Evolutionary conservation across 2,113 vertebrate genomes (phyloP).

Genomic region (Diadophis punctatus): DNA sequence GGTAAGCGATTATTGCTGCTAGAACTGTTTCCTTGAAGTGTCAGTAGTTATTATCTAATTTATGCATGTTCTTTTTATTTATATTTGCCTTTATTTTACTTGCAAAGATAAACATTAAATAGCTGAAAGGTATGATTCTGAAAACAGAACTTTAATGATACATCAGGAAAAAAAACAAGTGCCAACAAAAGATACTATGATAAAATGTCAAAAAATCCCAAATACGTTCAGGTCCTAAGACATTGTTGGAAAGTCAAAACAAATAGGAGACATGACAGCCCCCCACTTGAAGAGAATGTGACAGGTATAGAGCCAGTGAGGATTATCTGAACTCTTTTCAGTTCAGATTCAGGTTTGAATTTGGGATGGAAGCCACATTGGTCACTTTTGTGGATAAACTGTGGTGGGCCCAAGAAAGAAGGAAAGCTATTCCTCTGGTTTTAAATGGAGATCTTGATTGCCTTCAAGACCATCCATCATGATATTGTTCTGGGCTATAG

Average conservation of each 20-base stretch:
- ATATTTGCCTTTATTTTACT: background rate
- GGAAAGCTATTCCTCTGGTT: background rate
- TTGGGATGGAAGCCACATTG: background rate
- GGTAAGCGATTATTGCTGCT: background rate
- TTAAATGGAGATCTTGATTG: background rate
- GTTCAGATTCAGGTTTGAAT: background rate
- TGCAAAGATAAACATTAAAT: background rate
- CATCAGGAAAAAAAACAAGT: background rate
- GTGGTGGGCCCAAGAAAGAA: background rate
- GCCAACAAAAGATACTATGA: background rate
- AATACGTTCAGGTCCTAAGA: background rate
- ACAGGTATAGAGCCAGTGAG: background rate
- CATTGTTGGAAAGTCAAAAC: background rate
- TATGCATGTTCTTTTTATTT: background rate
- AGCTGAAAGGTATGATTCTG: background rate
- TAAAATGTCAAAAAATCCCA: background rate
- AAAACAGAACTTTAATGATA: background rate
- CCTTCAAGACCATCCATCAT: background rate
- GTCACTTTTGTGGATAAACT: background rate
- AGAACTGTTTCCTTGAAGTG: background rate
- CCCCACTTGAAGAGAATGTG: background rate
- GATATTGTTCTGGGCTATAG: background rate
- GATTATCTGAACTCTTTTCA: background rate
- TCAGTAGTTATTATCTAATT: background rate
- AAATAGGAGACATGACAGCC: background rate